These are phyloP conservation scores for Microplitis mediator DNA, from an alignment of 1,140 invertebrate species.

Conservation along the genomic window DNA sequence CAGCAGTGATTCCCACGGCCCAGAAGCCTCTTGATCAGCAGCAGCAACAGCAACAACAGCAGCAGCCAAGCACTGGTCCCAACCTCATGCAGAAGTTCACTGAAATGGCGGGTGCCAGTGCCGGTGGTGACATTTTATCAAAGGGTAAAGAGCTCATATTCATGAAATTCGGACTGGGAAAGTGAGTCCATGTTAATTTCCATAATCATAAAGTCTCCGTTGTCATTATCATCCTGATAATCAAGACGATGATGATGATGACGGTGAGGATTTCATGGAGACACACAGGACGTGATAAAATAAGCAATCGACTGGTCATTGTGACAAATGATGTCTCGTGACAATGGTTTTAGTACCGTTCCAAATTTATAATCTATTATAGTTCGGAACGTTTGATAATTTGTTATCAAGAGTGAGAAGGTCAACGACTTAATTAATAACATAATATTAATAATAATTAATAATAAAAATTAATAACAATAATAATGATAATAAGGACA, in stretches of 20 bases:
- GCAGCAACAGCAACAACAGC: conserved; percentile 55
- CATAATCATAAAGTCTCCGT: neutral
- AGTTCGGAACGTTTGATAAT: too few relatives aligned
- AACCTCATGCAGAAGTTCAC: conserved; percentile 83
- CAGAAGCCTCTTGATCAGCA: conserved; percentile 53
- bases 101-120: conserved; percentile 75
- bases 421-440: neutral
- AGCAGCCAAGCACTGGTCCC: conserved; percentile 61
- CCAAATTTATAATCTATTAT: neutral
- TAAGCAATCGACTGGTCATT: conserved; percentile 5
- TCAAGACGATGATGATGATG: neutral
- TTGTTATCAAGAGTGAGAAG: neutral
- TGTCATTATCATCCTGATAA: neutral
- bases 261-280: neutral
- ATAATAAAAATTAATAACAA: neutral
- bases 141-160: conserved; percentile 91
- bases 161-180: conserved; percentile 86
- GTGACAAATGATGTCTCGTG: neutral
- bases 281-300: too few relatives aligned
- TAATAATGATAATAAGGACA: neutral
- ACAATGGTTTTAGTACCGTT: neutral
- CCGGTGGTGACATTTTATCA: conserved; percentile 82
- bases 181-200: conserved; percentile 48
- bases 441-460: neutral
- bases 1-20: conserved; percentile 68